Percentiles rank a stretch among this genome's conserved stretches.
phyloP scores from a whole-genome alignment of 2,797 vertebrate species.

The Simalia tracyae region DNA sequence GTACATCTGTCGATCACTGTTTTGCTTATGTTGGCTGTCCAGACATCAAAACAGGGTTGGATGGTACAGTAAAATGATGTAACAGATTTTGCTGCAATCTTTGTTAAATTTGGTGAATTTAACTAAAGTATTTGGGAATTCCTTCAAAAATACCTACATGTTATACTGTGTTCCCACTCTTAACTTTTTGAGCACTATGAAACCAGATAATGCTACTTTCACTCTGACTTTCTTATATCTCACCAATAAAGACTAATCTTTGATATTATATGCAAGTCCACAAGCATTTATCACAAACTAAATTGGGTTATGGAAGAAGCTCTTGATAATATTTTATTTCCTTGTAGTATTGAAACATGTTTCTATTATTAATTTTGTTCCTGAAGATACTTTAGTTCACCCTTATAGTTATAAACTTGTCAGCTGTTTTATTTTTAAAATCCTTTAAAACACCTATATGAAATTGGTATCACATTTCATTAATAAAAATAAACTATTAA shows the following conservation, averaged over 20 bases:
- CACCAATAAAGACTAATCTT: background rate
- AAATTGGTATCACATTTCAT: background rate
- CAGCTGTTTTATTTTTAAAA: constrained; percentile 31
- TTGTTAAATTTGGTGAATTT: background rate
- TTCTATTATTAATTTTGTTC: constrained; percentile 18
- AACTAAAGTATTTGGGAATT: background rate
- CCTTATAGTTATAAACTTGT: constrained; percentile 5
- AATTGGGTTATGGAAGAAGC: background rate
- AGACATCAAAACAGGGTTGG: background rate
- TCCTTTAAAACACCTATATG: constrained; percentile 3
- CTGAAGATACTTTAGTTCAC: constrained; percentile 16
- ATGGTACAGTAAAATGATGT: background rate
- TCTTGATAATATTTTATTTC: background rate
- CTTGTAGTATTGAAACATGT: background rate
- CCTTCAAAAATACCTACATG: background rate
- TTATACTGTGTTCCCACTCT: background rate
- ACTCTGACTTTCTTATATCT: background rate
- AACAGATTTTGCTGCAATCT: background rate
- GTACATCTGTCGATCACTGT: background rate
- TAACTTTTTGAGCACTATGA: background rate
- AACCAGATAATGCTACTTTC: background rate
- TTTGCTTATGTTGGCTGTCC: background rate
- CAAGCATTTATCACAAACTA: background rate
- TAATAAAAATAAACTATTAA: too few relatives aligned
- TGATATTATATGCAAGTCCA: background rate